Evolutionary conservation across 2,888 invertebrate genomes (phyloP).

Genomic region (Abscondita cerata): DNA sequence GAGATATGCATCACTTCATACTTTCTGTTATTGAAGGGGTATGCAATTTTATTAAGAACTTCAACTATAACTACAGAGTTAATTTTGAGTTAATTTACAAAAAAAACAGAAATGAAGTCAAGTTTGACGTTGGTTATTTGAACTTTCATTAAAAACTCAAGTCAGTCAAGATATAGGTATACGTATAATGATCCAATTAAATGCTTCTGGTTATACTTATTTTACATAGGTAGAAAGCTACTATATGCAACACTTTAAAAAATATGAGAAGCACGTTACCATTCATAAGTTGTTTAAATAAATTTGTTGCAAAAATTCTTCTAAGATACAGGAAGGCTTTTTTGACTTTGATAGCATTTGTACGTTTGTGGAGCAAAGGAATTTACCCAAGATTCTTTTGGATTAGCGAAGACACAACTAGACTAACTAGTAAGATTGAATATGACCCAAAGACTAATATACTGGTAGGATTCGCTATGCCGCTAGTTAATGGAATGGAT

Average conservation of each 20-base stretch:
- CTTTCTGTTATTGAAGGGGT: neutral
- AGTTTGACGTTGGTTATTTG: neutral
- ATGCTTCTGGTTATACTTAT: neutral
- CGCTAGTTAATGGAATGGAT: neutral
- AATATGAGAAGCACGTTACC: neutral
- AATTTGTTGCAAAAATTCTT: conserved; percentile 1
- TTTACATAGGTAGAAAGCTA: neutral
- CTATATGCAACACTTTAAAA: neutral
- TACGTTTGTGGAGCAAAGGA: neutral
- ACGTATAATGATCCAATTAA: neutral
- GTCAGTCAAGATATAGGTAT: neutral
- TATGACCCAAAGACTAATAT: neutral
- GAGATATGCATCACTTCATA: neutral
- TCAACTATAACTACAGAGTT: neutral
- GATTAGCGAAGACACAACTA: neutral
- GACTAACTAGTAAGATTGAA: neutral
- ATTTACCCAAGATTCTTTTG: neutral
- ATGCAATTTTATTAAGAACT: neutral
- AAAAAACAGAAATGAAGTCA: no score
- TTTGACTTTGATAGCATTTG: neutral
- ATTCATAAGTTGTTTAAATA: neutral
- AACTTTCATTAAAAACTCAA: neutral
- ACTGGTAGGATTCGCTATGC: neutral
- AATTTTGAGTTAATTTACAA: no score
- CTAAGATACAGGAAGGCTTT: neutral